These are phyloP conservation scores for Araneus ventricosus DNA, from an alignment of 1,140 invertebrate species.

Conservation along the genomic window DNA sequence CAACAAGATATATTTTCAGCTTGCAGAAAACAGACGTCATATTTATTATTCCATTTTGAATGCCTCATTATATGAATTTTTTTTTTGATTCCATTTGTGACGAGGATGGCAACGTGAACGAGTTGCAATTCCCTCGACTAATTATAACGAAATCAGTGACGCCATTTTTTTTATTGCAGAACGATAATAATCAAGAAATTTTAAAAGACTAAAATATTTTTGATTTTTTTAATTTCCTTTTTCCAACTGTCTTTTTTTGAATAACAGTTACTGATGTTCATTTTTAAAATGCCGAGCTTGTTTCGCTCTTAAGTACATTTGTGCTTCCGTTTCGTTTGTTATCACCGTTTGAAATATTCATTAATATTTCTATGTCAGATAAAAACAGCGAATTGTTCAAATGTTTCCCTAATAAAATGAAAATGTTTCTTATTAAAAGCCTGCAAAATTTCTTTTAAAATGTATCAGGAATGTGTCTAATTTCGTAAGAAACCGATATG, in stretches of 20 bases:
- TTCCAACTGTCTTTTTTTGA: neutral
- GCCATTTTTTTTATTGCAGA: neutral
- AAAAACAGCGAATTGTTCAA: neutral
- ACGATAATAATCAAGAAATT: neutral
- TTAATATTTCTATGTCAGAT: neutral
- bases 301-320: neutral
- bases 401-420: neutral
- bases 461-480: neutral
- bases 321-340: neutral
- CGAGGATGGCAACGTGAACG: neutral
- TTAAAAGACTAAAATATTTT: neutral
- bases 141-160: neutral
- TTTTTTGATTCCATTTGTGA: neutral
- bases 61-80: neutral
- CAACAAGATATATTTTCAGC: neutral
- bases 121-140: neutral
- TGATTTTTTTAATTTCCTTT: neutral
- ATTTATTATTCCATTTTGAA: neutral
- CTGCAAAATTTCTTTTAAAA: neutral
- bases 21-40: neutral
- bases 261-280: neutral
- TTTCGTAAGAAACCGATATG: neutral
- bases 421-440: neutral
- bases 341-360: neutral
- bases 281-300: constrained; percentile 5